A percentile compares a stretch with the other conserved stretches of the same genome.
Evolutionary conservation across 2,113 vertebrate species (phyloP).

Genomic region (Rhinolophus sinicus): DNA sequence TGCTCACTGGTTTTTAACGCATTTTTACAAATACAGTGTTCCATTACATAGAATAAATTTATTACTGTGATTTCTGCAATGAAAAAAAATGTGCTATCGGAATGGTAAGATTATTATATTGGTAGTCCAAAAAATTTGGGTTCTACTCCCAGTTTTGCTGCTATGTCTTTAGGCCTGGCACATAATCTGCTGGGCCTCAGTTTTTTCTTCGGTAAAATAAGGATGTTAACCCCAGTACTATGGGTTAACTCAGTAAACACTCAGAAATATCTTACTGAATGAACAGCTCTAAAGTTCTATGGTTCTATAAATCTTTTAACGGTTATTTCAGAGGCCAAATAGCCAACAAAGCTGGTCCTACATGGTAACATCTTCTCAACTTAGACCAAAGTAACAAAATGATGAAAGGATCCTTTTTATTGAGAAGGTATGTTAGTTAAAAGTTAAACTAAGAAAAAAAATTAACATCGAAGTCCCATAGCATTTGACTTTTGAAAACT

Average conservation of each 20-base stretch:
- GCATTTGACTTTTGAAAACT: conserved; percentile 44
- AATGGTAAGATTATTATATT: conserved; percentile 4
- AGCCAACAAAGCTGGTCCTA: conserved; percentile 59
- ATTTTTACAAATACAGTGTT: conserved; percentile 36
- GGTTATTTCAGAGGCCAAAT: conserved; percentile 71
- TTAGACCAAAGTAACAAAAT: conserved; percentile 74
- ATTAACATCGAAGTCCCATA: background rate
- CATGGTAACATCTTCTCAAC: conserved; percentile 61
- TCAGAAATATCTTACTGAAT: conserved; percentile 39
- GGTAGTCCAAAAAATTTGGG: background rate
- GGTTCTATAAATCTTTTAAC: conserved; percentile 71
- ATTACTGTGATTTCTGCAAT: conserved; percentile 6
- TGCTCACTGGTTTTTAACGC: background rate
- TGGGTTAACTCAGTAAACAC: background rate
- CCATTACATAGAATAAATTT: background rate
- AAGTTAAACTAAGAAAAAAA: conserved; percentile 49
- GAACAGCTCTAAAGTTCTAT: conserved; percentile 62
- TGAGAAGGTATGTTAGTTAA: conserved; percentile 72
- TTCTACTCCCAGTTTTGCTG: background rate
- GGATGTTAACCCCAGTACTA: background rate
- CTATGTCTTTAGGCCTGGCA: background rate
- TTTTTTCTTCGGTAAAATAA: conserved; percentile 16
- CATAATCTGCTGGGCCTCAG: background rate
- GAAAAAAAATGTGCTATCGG: conserved; percentile 4
- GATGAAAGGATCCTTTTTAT: conserved; percentile 68